phyloP scores from a whole-genome alignment of 2,888 invertebrate genomes.

The Drosophila maculinotata region DNA sequence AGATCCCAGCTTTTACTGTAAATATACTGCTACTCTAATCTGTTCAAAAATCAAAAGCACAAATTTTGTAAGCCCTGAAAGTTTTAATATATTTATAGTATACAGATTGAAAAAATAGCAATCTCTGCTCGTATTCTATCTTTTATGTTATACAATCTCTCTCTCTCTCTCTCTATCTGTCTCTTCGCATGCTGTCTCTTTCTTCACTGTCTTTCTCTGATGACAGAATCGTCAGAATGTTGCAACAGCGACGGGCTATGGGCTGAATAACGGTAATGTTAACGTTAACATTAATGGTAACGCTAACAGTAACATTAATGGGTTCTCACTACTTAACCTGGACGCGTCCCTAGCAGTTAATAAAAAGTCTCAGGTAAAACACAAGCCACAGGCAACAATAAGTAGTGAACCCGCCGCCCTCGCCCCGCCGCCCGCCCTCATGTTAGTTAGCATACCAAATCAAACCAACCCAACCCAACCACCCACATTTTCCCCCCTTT shows the following conservation, averaged over 20 bases:
- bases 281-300: constrained; percentile 61
- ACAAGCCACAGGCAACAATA: constrained; percentile 12
- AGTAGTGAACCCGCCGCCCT: too few species aligned
- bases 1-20: too few species aligned
- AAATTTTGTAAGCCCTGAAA: too few species aligned
- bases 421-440: too few species aligned
- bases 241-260: constrained; percentile 83
- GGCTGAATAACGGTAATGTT: constrained; percentile 77
- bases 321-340: constrained; percentile 84
- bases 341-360: constrained; percentile 83
- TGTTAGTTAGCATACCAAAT: too few species aligned
- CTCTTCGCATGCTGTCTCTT: constrained; percentile 34
- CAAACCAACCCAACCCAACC: too few species aligned
- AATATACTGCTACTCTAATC: too few species aligned
- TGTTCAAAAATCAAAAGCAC: too few species aligned
- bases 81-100: too few species aligned
- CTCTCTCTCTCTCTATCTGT: constrained; percentile 30
- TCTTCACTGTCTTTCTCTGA: constrained; percentile 36
- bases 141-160: constrained; percentile 19
- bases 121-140: too few species aligned
- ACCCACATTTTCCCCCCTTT: too few species aligned
- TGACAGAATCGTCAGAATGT: constrained; percentile 84
- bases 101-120: too few species aligned
- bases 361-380: constrained; percentile 85
- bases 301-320: constrained; percentile 36